These are phyloP conservation scores for Megaceryle torquata DNA, from an alignment of 2,113 vertebrate species.

Conservation along the genomic window DNA sequence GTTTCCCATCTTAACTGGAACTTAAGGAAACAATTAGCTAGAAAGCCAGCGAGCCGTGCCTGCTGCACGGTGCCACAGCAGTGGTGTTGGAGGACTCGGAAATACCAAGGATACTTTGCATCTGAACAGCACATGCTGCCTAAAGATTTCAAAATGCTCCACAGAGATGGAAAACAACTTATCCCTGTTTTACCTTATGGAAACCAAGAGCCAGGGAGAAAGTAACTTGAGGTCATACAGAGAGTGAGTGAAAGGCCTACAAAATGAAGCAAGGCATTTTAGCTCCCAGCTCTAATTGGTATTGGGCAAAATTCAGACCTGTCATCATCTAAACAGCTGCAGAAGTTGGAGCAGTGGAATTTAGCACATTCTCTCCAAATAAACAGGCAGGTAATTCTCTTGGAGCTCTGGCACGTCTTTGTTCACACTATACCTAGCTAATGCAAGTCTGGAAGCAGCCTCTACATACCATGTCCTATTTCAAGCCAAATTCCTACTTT, in stretches of 20 bases:
- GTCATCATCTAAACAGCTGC: not conserved
- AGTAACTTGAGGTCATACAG: not conserved
- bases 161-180: not conserved
- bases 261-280: not conserved
- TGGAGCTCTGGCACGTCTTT: not conserved
- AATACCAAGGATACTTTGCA: not conserved
- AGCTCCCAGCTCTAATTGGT: not conserved
- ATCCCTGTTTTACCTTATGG: not conserved
- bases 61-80: not conserved
- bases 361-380: not conserved
- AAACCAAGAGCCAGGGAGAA: not conserved
- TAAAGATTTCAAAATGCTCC: not conserved
- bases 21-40: not conserved
- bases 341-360: not conserved
- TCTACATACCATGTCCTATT: not conserved
- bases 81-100: not conserved
- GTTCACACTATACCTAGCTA: not conserved
- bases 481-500: not conserved
- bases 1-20: not conserved
- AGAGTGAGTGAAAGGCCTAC: not conserved
- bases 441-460: not conserved
- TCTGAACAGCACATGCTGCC: not conserved
- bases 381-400: not conserved
- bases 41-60: not conserved
- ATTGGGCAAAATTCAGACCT: not conserved